Evolutionary conservation across 2,797 vertebrate genomes (phyloP), one percentile per base, ranked within the genome.

Genomic region (Karalla daura): DNA sequence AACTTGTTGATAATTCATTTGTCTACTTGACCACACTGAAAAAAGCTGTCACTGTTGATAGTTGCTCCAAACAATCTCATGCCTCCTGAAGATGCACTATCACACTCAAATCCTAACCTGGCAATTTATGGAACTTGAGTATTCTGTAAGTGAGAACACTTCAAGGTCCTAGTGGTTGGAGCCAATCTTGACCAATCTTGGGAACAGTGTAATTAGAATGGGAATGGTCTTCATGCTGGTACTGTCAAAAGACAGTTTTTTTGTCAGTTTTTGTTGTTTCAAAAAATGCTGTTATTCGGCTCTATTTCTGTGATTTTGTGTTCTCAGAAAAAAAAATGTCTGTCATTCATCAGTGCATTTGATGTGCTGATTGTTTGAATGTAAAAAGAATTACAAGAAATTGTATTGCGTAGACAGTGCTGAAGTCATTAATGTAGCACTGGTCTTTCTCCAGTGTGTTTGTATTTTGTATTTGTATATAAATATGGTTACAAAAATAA

Each of bases 1-100:
- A 78, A 86, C 70, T 70, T 81, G 69, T n/a, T n/a, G n/a, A n/a
- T n/a, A 84, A 80, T 74, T 71, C 13, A 5, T 85, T 74, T 61
- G 68, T 60, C 64, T 80, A 53, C 28, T 64, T 28, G 28, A 55
- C 50, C 58, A 58, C 59, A 75, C 21, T 81, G 39, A 80, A 83
- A 74, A n/a, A n/a, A n/a, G n/a, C n/a, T n/a, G n/a, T n/a, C n/a
- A n/a, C n/a, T n/a, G n/a, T n/a, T n/a, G n/a, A n/a, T 27, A 63
- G 36, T 40, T 56, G 37, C 56, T 35, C 3, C 20, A 24, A n/a
- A 30, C 10, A 5, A 30, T 33, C 13, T 33, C 13, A 10, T n/a
- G n/a, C n/a, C n/a, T n/a, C n/a, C 13, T 33, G 32, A 33, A 33
- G 9, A 33, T 4, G 13, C 30, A 33, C 13, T 33, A 9, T 33